phyloP scores from a whole-genome alignment of 2,113 vertebrate genomes.

The Silurus glanis region DNA sequence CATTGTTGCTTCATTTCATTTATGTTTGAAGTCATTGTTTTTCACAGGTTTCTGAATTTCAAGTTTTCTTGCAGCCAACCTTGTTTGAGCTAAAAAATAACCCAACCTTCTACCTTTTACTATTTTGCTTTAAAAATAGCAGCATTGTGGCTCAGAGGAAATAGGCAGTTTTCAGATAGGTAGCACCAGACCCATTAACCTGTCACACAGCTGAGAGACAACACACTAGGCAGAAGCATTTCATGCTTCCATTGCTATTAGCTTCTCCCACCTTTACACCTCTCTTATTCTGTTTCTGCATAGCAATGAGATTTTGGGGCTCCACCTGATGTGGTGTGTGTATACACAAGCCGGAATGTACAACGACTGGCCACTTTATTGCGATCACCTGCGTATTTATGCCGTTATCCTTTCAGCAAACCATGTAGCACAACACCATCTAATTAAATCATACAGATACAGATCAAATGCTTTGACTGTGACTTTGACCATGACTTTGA shows the following conservation, averaged over 20 bases:
- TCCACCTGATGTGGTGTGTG: background rate
- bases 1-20: too few species aligned
- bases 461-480: background rate
- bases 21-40: too few species aligned
- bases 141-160: constrained; percentile 22
- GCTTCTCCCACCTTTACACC: background rate
- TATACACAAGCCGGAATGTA: background rate
- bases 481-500: too few species aligned
- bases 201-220: constrained; percentile 31
- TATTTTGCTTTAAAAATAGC: constrained; percentile 46
- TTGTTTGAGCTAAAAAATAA: background rate
- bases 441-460: too few species aligned
- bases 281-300: background rate
- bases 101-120: background rate
- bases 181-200: constrained; percentile 22
- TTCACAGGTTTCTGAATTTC: background rate
- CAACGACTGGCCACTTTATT: background rate
- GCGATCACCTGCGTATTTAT: background rate
- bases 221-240: constrained; percentile 18
- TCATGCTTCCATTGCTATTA: background rate
- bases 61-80: background rate
- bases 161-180: constrained; percentile 32
- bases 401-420: background rate
- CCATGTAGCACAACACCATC: background rate
- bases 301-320: background rate